Percentiles rank a stretch among this genome's conserved stretches.
Conservation (phyloP, 2,888 invertebrate genomes). For the Encarsia formosa region DNA sequence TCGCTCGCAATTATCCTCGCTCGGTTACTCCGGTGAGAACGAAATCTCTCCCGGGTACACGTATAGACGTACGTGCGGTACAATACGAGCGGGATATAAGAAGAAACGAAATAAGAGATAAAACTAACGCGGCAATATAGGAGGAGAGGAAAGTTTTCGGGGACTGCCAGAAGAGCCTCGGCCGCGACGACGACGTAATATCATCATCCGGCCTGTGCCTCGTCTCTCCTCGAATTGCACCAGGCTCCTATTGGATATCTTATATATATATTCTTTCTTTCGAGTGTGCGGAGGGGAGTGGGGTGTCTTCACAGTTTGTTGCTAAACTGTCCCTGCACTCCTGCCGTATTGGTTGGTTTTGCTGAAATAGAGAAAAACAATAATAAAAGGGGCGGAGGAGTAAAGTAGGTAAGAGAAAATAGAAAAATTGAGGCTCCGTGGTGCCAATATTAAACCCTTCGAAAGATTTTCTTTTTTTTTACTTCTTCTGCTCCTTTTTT, state of each 20-base stretch:
- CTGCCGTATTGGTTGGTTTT: too few relatives aligned
- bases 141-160: background rate
- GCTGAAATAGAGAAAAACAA: too few relatives aligned
- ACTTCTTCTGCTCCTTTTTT: too few relatives aligned
- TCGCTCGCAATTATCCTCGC: slow-evolving; percentile 11
- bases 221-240: slow-evolving; percentile 16
- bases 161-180: background rate
- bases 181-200: slow-evolving; percentile 14
- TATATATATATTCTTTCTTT: slow-evolving; percentile 35
- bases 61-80: background rate
- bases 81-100: background rate
- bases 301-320: too few relatives aligned
- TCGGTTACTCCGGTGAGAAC: background rate
- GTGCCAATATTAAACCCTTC: too few relatives aligned
- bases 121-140: slow-evolving; percentile 1
- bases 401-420: too few relatives aligned
- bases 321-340: too few relatives aligned
- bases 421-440: too few relatives aligned
- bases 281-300: slow-evolving; percentile 32
- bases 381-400: too few relatives aligned
- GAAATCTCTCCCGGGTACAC: background rate
- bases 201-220: slow-evolving; percentile 15
- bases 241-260: slow-evolving; percentile 13
- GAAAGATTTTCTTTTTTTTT: too few relatives aligned
- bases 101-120: slow-evolving; percentile 15